phyloP scores from a whole-genome alignment of 1,140 invertebrate genomes.

The Drosophila miranda region DNA sequence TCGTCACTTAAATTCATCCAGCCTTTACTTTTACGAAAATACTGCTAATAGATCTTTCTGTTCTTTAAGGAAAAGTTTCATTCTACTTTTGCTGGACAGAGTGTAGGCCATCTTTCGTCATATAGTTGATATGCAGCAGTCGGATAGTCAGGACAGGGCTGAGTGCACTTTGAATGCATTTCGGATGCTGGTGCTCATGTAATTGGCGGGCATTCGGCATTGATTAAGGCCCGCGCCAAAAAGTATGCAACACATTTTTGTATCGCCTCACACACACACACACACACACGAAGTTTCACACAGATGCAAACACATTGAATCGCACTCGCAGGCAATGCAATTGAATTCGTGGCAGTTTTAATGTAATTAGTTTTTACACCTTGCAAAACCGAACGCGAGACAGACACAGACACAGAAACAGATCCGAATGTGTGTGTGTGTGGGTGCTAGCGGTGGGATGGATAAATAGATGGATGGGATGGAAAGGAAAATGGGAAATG shows the following conservation, averaged over 20 bases:
- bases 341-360: conserved; percentile 80
- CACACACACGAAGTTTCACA: conserved; percentile 13
- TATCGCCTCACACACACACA: conserved; percentile 17
- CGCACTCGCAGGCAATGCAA: conserved; percentile 62
- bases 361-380: conserved; percentile 80
- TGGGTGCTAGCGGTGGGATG: not conserved
- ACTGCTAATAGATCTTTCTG: too few relatives aligned
- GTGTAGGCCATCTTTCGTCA: too few relatives aligned
- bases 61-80: too few relatives aligned
- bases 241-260: conserved; percentile 58
- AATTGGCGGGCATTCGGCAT: conserved; percentile 52
- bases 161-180: conserved; percentile 8
- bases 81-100: too few relatives aligned
- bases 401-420: conserved; percentile 6
- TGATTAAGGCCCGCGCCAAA: conserved; percentile 66
- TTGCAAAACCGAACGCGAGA: conserved; percentile 56
- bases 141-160: too few relatives aligned
- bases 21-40: too few relatives aligned
- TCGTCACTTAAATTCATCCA: too few relatives aligned
- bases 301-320: conserved; percentile 7
- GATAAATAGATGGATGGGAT: not conserved
- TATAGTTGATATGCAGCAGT: not conserved
- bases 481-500: conserved; percentile 7
- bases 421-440: conserved; percentile 32
- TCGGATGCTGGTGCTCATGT: conserved; percentile 23